These are phyloP conservation scores for Microctenopoma steveboyesi DNA, from an alignment of 2,797 vertebrate genomes.

Conservation along the genomic window DNA sequence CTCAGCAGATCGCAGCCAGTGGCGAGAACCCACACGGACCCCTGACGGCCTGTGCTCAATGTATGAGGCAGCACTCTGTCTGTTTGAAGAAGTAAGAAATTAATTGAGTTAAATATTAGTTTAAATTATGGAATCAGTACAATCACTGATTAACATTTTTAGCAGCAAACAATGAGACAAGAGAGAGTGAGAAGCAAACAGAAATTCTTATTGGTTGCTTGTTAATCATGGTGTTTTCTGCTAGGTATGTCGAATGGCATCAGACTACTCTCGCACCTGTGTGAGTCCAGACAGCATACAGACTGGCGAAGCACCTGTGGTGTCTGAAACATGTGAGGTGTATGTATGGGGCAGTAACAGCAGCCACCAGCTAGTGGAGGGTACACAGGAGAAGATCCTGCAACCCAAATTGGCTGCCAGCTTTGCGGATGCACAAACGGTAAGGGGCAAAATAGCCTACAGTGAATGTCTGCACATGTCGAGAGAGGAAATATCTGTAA, in stretches of 20 bases:
- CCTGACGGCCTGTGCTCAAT: slow-evolving; percentile 93
- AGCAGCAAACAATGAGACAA: too few species aligned
- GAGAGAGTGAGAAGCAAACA: too few species aligned
- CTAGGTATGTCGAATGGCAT: slow-evolving; percentile 97
- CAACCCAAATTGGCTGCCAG: slow-evolving; percentile 86
- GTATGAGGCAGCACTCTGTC: slow-evolving; percentile 94
- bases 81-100: slow-evolving; percentile 91
- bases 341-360: slow-evolving; percentile 92
- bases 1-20: slow-evolving; percentile 95
- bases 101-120: too few species aligned
- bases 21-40: slow-evolving; percentile 93
- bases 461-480: neutral
- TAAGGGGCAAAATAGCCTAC: slow-evolving; percentile 43
- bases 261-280: slow-evolving; percentile 97
- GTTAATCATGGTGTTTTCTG: neutral
- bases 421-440: slow-evolving; percentile 86
- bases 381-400: slow-evolving; percentile 87
- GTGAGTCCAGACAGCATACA: slow-evolving; percentile 97
- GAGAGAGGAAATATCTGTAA: neutral
- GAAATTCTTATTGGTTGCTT: too few species aligned
- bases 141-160: too few species aligned
- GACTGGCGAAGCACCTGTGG: slow-evolving; percentile 89
- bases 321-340: slow-evolving; percentile 97
- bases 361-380: slow-evolving; percentile 88
- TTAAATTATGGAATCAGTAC: too few species aligned